phyloP scores from a whole-genome alignment of 2,797 vertebrate species.

The Nyctibius grandis region DNA sequence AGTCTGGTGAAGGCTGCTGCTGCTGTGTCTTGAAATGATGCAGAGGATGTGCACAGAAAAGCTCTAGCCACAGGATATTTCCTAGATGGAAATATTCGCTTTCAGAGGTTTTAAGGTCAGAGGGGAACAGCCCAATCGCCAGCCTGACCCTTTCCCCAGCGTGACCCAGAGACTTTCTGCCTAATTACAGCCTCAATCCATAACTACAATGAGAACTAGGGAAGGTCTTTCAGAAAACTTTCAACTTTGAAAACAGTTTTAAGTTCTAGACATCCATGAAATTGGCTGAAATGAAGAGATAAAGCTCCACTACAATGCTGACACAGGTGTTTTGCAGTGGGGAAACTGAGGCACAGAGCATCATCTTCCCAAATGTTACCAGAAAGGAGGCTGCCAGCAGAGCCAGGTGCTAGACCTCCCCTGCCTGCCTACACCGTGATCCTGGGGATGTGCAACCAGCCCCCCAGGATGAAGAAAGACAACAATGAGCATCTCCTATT shows the following conservation, averaged over 20 bases:
- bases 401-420: background rate
- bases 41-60: background rate
- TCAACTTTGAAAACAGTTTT: background rate
- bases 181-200: background rate
- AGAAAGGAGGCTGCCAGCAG: background rate
- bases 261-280: background rate
- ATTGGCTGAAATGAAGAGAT: background rate
- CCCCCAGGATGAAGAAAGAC: background rate
- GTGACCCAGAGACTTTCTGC: background rate
- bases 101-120: background rate
- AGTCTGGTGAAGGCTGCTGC: background rate
- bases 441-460: rapidly evolving
- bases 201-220: rapidly evolving
- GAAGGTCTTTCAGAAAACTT: background rate
- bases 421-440: rapidly evolving
- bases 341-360: background rate
- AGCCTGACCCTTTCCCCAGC: background rate
- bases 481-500: rapidly evolving
- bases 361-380: background rate
- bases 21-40: background rate
- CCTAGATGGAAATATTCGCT: rapidly evolving
- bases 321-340: background rate
- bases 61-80: background rate
- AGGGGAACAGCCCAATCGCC: background rate
- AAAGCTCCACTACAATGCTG: background rate